phyloP scores from a whole-genome alignment of 1,140 invertebrate species.

The Triops longicaudatus region DNA sequence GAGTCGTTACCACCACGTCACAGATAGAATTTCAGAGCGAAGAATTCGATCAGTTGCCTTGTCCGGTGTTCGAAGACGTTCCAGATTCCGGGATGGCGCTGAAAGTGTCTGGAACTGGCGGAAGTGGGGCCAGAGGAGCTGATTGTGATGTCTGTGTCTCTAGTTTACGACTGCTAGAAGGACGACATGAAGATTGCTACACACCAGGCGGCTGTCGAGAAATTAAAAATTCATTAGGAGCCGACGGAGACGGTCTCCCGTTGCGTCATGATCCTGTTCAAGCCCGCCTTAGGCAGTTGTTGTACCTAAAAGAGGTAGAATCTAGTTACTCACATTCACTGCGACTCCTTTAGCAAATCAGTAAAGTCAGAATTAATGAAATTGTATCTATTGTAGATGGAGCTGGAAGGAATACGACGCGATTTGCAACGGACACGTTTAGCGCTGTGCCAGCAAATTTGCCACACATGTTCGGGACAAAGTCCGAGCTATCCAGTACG shows the following conservation, averaged over 20 bases:
- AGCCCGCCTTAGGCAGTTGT: not conserved
- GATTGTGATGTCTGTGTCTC: not conserved
- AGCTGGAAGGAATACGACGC: constrained; percentile 56
- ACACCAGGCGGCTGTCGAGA: not conserved
- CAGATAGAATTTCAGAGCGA: not conserved
- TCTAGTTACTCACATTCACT: not conserved
- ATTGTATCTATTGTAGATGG: constrained; percentile 42
- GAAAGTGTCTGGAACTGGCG: not conserved
- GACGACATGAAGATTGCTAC: not conserved
- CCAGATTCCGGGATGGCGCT: not conserved
- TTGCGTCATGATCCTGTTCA: not conserved
- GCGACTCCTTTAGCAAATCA: not conserved
- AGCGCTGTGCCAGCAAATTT: constrained; percentile 60
- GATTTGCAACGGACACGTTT: constrained; percentile 60
- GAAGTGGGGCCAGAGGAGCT: not conserved
- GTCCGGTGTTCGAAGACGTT: not conserved
- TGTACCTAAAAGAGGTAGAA: constrained; percentile 12
- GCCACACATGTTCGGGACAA: constrained; percentile 45
- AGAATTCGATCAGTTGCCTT: not conserved
- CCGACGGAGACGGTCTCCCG: not conserved
- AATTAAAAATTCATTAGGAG: not conserved
- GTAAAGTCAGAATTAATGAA: not conserved
- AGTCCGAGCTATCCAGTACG: not conserved
- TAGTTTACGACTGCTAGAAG: not conserved
- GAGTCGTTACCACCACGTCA: not conserved